These are phyloP conservation scores for Merops nubicus DNA, from an alignment of 2,113 vertebrate species.

Conservation along the genomic window DNA sequence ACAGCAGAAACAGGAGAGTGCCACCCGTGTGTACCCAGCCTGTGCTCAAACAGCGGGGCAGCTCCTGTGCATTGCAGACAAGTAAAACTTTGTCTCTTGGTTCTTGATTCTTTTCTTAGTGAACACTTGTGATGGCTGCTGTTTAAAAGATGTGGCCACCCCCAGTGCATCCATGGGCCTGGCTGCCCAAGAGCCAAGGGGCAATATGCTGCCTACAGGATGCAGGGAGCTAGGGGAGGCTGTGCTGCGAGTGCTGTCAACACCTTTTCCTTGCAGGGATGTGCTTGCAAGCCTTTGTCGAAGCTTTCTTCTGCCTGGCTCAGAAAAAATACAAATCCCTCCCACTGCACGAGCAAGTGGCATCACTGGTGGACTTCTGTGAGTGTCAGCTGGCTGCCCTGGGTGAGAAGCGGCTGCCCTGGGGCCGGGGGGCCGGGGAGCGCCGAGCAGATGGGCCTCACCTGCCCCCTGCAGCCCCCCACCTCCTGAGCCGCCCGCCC, in stretches of 20 bases:
- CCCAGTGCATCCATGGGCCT: neutral
- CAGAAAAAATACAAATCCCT: slow-evolving; percentile 85
- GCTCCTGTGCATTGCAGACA: neutral
- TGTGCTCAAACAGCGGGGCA: neutral
- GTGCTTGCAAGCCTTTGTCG: slow-evolving; percentile 91
- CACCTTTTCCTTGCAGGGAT: slow-evolving; percentile 81
- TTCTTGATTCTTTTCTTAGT: neutral
- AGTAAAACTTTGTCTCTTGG: neutral
- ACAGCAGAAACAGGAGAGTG: neutral
- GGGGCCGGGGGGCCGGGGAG: slow-evolving; percentile 41
- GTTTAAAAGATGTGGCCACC: neutral
- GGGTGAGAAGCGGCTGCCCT: slow-evolving; percentile 78
- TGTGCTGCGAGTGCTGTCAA: rapidly evolving
- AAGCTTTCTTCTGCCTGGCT: slow-evolving; percentile 91
- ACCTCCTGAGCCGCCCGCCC: slow-evolving; percentile 36
- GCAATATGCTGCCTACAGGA: rapidly evolving
- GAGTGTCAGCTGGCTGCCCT: slow-evolving; percentile 83
- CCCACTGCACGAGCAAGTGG: slow-evolving; percentile 82
- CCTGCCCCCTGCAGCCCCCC: neutral
- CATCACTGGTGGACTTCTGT: slow-evolving; percentile 82
- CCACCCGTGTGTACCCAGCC: too few species aligned
- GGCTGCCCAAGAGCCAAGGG: neutral
- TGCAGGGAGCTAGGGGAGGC: neutral
- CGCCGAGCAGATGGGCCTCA: neutral
- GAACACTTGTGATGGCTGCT: neutral